Evolutionary conservation across 2,797 vertebrate genomes (phyloP), one percentile per base, ranked within the genome.

Genomic region (Channa striata): DNA sequence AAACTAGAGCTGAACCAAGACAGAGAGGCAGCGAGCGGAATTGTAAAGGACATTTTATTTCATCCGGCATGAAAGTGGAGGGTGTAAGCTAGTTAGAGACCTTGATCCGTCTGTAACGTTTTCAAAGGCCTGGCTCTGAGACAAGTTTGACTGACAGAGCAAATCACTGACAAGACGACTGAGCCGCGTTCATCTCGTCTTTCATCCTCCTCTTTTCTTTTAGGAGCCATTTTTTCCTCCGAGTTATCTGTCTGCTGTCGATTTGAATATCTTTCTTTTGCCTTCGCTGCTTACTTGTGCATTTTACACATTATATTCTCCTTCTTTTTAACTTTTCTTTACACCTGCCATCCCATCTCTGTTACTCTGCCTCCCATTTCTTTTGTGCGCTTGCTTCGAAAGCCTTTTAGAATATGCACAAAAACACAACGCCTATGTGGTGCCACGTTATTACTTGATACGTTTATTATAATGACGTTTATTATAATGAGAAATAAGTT

Each of bases 121-220:
- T 78, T 84, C 74, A 84, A 84, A 84, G 62, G 61, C n/a, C 17
- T 1, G 39, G 43, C 48, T 69, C n/a, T 48, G 49, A 82, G 70
- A 69, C 11, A 11, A 44, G 44, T 83, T 78, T 80, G 86, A 80
- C 52, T 77, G 84, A 81, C 64, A 30, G 59, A 69, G 48, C 51
- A 67, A 77, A 79, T 59, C 74, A 58, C 51, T 8, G 64, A 79
- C 65, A 47, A 53, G 64, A 74, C 17, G 16, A 49, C 72, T 42
- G 59, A 76, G 68, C 49, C 64, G 4, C 48, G 44, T 65, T 81
- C 68, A 10, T 71, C 72, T 60, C 0, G 8, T 80, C 76, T 81
- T 78, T 83, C 37, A 86, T 80, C 53, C 50, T 40, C 37, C 48
- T 12, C 37, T 52, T 20, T 25, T 64, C 78, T 84, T 67, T 64